These are phyloP conservation scores for Anagyrus pseudococci DNA, from an alignment of 2,888 invertebrate species.

Conservation along the genomic window DNA sequence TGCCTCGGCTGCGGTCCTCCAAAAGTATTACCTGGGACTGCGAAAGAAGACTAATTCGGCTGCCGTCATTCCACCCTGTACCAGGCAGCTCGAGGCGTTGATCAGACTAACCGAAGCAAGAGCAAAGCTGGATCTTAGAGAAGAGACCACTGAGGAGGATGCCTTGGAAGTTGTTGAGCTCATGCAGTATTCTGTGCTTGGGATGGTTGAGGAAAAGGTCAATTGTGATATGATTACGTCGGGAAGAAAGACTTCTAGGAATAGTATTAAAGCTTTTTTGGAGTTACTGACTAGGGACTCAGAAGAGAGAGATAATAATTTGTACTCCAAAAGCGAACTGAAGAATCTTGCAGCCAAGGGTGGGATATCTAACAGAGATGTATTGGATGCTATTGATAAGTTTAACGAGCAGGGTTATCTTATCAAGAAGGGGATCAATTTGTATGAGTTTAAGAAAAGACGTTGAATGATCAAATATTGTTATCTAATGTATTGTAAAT, in stretches of 20 bases:
- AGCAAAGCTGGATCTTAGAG: conserved; percentile 85
- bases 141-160: conserved; percentile 79
- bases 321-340: conserved; percentile 80
- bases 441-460: conserved; percentile 68
- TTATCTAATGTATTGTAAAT: not conserved
- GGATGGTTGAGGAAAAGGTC: conserved; percentile 37
- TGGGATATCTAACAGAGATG: conserved; percentile 71
- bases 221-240: conserved; percentile 12
- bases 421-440: conserved; percentile 78
- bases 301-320: conserved; percentile 71
- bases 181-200: conserved; percentile 70
- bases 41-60: conserved; percentile 70
- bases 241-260: conserved; percentile 27
- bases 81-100: conserved; percentile 85
- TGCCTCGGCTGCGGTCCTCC: conserved; percentile 75
- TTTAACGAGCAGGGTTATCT: conserved; percentile 87
- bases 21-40: conserved; percentile 82
- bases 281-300: conserved; percentile 72
- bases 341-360: conserved; percentile 73
- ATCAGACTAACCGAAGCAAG: conserved; percentile 86
- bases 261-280: conserved; percentile 72
- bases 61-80: conserved; percentile 79
- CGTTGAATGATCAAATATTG: not conserved
- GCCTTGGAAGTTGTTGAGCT: conserved; percentile 87
- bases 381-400: conserved; percentile 75